These are phyloP conservation scores for Zoroaster sp. DNA, from an alignment of 53 echinoderm and acorn worm species.

Conservation along the genomic window DNA sequence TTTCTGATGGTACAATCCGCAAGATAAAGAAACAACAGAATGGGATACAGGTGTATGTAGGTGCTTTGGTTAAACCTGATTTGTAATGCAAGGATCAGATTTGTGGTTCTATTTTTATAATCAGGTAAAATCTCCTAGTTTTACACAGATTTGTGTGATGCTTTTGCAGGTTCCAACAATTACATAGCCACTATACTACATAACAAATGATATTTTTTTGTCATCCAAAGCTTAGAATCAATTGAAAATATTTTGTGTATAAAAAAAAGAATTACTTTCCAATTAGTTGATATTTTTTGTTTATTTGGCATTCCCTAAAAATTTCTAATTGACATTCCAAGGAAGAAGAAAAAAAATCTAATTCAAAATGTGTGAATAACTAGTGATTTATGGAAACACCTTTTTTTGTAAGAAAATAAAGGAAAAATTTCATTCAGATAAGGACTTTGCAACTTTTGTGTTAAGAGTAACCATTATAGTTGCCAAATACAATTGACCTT, in stretches of 20 bases:
- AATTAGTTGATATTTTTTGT: not conserved
- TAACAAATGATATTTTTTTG: too few species aligned
- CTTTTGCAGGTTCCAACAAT: not conserved
- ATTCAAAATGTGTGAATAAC: too few species aligned
- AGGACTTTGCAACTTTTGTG: too few species aligned
- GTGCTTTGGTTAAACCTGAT: not conserved
- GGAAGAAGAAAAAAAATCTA: not conserved
- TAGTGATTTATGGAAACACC: too few species aligned
- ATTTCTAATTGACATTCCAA: not conserved
- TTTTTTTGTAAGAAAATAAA: too few species aligned
- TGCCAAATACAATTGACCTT: too few species aligned
- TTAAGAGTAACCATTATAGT: too few species aligned
- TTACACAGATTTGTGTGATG: not conserved
- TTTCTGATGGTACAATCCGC: not conserved
- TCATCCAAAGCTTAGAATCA: too few species aligned
- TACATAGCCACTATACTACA: not conserved
- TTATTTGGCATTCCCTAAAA: not conserved
- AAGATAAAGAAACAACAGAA: not conserved
- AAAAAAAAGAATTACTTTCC: too few species aligned
- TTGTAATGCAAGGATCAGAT: not conserved
- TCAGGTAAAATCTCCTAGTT: not conserved
- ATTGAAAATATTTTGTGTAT: too few species aligned
- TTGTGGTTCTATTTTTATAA: not conserved
- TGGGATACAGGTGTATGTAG: not conserved
- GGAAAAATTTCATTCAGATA: too few species aligned